Evolutionary conservation across 2,888 invertebrate genomes (phyloP), one percentile per base, ranked within the genome.

Genomic region (Spialia ferax): DNA sequence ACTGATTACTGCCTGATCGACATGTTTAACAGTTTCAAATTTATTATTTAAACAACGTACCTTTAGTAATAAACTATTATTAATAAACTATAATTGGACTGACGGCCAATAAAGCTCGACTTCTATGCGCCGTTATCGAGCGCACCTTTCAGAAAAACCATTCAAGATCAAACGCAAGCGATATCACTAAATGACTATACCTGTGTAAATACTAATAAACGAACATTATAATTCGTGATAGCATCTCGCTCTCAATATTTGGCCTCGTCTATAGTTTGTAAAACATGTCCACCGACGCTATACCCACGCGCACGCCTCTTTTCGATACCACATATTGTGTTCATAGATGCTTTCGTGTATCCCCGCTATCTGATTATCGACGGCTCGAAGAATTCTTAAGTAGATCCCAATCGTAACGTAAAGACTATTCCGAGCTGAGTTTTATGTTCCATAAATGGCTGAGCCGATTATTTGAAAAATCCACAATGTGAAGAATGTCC

Each of bases 201-300:
- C 78, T 82, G 83, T 85, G 90, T 91, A 91, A 91, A 91, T 88
- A 91, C 84, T 87, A 88, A 89, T 91, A 90, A 86, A 87, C 84
- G 82, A 87, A 86, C 90, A 87, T 92, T 90, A 92, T 91, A 91
- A 92, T 89, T 87, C 84, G 63, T 78, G 92, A 93, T 93, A 91
- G 75, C 78, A 93, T 92, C 91, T 86, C 79, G 76, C 75, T 80
- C 80, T 84, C 82, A 83, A 86, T 89, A 90, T 90, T 89, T 89
- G 88, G 86, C 75, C 77, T 81, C 79, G 80, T 82, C 81, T 86
- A 87, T 88, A 77, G 78, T 84, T 83, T 80, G 83, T 81, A 80
- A 85, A 89, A 90, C 88, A 87, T 92, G 92, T 91, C 90, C 90
- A 90, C 90, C 87, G 87, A 88, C 85, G 87, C 86, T 74, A 63